phyloP scores from a whole-genome alignment of 2,113 vertebrate genomes.

The Salvelinus fontinalis region DNA sequence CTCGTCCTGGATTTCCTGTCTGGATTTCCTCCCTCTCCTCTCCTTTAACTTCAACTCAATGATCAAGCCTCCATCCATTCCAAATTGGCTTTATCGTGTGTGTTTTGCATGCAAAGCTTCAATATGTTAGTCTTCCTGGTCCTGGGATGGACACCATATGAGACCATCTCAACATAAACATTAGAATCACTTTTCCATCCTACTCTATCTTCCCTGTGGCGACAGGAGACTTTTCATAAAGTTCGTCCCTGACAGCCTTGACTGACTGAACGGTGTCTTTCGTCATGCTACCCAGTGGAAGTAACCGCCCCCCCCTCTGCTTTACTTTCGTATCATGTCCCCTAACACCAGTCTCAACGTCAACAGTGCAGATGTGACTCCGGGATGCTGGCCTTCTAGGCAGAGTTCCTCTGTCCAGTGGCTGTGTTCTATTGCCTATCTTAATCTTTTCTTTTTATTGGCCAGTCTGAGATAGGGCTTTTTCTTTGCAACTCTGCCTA shows the following conservation, averaged over 20 bases:
- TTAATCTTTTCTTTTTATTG: too few species aligned
- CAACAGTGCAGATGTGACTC: too few species aligned
- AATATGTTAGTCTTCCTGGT: slow-evolving; percentile 5
- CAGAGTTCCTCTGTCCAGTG: too few species aligned
- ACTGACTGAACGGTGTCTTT: not conserved
- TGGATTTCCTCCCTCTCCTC: slow-evolving; percentile 65
- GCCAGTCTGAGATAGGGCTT: too few species aligned
- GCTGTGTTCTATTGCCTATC: too few species aligned
- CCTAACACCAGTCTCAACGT: too few species aligned
- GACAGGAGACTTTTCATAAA: slow-evolving; percentile 32
- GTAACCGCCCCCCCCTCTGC: too few species aligned
- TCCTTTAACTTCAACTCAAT: not conserved
- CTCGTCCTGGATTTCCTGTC: slow-evolving; percentile 71
- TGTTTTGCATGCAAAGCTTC: slow-evolving; percentile 25
- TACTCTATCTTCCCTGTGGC: slow-evolving; percentile 21
- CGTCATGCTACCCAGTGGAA: not conserved
- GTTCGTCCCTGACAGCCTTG: slow-evolving; percentile 3
- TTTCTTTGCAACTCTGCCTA: too few species aligned
- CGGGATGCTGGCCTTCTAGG: too few species aligned
- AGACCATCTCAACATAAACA: slow-evolving; percentile 34
- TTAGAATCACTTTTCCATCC: slow-evolving; percentile 10
- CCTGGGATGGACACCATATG: slow-evolving; percentile 46
- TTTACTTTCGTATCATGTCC: too few species aligned
- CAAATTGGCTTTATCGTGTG: not conserved
- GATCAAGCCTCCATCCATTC: not conserved